Percentiles rank a stretch among this genome's conserved stretches.
phyloP scores from a whole-genome alignment of 1,140 invertebrate species.

The Neodiprion lecontei region DNA sequence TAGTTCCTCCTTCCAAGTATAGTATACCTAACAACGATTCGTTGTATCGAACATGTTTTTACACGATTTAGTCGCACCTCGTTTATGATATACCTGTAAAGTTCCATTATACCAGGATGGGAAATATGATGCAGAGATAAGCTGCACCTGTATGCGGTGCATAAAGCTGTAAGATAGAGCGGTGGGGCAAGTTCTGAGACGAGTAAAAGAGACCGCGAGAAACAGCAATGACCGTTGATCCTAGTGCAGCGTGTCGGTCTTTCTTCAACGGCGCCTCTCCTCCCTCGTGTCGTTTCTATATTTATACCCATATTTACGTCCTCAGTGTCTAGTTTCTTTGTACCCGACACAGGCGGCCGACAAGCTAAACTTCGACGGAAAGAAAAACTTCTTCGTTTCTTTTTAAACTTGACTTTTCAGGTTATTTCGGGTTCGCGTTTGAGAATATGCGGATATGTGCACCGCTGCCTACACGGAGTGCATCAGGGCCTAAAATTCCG shows the following conservation, averaged over 20 bases:
- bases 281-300: background rate
- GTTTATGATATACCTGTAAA: too few species aligned
- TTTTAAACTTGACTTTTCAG: conserved; percentile 3
- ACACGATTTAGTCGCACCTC: too few species aligned
- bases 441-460: background rate
- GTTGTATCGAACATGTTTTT: too few species aligned
- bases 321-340: background rate
- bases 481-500: background rate
- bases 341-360: background rate
- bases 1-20: too few species aligned
- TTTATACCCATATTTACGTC: conserved; percentile 3
- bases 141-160: too few species aligned
- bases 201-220: background rate
- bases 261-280: background rate
- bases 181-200: background rate
- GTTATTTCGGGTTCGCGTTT: conserved; percentile 5
- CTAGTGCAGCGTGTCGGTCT: background rate
- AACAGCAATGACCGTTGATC: background rate
- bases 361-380: background rate
- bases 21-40: too few species aligned
- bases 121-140: too few species aligned
- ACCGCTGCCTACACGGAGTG: background rate
- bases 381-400: background rate
- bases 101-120: too few species aligned
- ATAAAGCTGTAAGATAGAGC: too few species aligned